Percentiles rank a stretch among this genome's conserved stretches.
Conservation (phyloP, 2,888 invertebrate species). For the Priapulus caudatus region DNA sequence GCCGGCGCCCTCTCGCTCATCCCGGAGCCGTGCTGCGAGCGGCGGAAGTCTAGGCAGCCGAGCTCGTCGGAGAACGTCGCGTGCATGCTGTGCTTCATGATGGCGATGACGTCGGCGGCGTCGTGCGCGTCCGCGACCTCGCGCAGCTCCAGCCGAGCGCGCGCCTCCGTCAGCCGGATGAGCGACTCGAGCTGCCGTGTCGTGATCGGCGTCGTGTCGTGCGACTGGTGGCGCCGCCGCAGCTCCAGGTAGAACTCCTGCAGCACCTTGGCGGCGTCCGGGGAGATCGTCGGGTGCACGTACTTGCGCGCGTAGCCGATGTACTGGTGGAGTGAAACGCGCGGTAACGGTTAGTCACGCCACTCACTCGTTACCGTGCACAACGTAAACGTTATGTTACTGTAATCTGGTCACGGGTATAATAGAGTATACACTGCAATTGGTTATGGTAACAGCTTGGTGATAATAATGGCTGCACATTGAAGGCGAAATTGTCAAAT, state of each 20-base stretch:
- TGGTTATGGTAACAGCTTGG: too few relatives aligned
- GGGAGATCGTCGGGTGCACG: conserved; percentile 62
- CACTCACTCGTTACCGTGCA: too few relatives aligned
- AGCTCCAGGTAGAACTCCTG: conserved; percentile 69
- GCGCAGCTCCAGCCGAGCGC: conserved; percentile 73
- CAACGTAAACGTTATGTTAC: too few relatives aligned
- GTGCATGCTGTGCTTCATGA: conserved; percentile 64
- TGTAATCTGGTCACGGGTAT: too few relatives aligned
- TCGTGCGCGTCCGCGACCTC: conserved; percentile 65
- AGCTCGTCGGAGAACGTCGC: conserved; percentile 62
- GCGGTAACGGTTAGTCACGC: too few relatives aligned
- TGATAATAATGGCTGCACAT: too few relatives aligned
- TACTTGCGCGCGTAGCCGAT: conserved; percentile 80
- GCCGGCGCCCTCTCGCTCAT: conserved; percentile 58
- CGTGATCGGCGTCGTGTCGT: conserved; percentile 65
- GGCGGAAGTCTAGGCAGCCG: conserved; percentile 49
- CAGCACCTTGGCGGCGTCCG: conserved; percentile 56
- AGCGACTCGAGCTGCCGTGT: conserved; percentile 78
- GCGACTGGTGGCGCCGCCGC: conserved; percentile 51
- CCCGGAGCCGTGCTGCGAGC: conserved; percentile 58
- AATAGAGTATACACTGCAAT: too few relatives aligned
- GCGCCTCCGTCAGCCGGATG: conserved; percentile 66
- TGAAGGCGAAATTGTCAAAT: too few relatives aligned
- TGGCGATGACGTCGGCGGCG: conserved; percentile 70
- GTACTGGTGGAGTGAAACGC: too few relatives aligned